Evolutionary conservation across 2,797 vertebrate species (phyloP), one percentile per base, ranked within the genome.

Genomic region (Vireo griseus): DNA sequence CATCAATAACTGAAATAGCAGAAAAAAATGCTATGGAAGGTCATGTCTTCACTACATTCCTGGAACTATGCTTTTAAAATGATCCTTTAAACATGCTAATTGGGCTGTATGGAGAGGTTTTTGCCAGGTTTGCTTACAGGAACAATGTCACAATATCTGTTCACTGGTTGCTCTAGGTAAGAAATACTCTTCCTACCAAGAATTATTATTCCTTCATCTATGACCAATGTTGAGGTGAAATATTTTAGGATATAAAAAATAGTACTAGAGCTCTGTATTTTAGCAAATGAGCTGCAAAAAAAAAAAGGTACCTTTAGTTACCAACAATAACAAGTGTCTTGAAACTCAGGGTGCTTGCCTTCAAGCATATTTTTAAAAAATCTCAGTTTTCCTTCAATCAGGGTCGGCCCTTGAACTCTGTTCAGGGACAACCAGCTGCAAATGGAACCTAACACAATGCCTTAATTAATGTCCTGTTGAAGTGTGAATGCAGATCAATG

Each of bases 381-480:
- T 25, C 19, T 40, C 28, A 7, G 1, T 45, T 92, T 88, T 77
- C 16, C 20, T 88, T 61, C 33, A 24, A 40, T 48, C 20, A 61
- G 13, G 11, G 5, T 7, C n/a, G 48, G 10, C 4, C 48, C 81
- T 85, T 92, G 40, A 63, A 26, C 1, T 7, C 6, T 52, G 3
- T 35, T 93, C 61, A 77, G 50, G 66, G 37, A 39, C 6, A 91
- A 16, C 1, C 7, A 67, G 19, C 15, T 83, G n/a, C 21, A 86
- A 50, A 68, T 0, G 1, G 16, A 76, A 40, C 42, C 5, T 24
- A 74, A 33, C 10, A 45, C 2, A 51, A 18, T 0, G 29, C 3
- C n/a, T 62, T 5, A 47, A 35, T 80, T 39, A 26, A 17, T 74
- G 22, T 2, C 6, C 4, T 76, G 6, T n/a, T 79, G 22, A 48